phyloP scores from a whole-genome alignment of 2,888 invertebrate genomes.

The Nemapogon koenigi region DNA sequence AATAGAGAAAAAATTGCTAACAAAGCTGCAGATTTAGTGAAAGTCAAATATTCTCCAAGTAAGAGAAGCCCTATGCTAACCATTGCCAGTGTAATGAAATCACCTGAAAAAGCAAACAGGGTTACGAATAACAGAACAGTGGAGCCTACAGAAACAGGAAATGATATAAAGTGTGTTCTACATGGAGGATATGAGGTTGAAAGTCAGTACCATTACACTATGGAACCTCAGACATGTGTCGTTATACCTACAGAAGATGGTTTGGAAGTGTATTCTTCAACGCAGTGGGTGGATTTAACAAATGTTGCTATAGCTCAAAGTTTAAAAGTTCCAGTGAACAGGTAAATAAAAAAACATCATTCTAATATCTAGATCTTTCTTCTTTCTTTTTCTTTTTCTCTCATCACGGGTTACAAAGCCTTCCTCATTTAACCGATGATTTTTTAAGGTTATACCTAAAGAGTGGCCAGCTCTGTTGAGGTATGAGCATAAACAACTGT shows the following conservation, averaged over 20 bases:
- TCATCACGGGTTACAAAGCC: too few species aligned
- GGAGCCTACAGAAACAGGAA: conserved; percentile 37
- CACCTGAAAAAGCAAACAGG: conserved; percentile 31
- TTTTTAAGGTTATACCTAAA: too few species aligned
- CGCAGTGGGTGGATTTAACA: conserved; percentile 69
- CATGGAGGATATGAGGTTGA: conserved; percentile 65
- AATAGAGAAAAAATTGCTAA: conserved; percentile 58
- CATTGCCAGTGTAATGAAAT: conserved; percentile 37
- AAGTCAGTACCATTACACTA: conserved; percentile 75
- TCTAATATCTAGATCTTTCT: too few species aligned
- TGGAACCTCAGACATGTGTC: conserved; percentile 76
- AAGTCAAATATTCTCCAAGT: conserved; percentile 44
- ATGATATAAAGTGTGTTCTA: conserved; percentile 42
- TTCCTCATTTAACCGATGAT: too few species aligned
- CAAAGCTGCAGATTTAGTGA: conserved; percentile 59
- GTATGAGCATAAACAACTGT: too few species aligned
- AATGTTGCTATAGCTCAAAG: conserved; percentile 64
- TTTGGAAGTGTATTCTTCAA: conserved; percentile 68
- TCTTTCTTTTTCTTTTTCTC: too few species aligned
- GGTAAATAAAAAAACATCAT: too few species aligned
- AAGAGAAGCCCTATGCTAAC: conserved; percentile 32
- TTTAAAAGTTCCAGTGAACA: conserved; percentile 64
- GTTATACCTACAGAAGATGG: conserved; percentile 75
- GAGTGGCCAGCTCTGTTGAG: too few species aligned
- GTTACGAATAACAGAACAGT: conserved; percentile 26